These are phyloP conservation scores for Nicator chloris DNA, from an alignment of 2,113 vertebrate species.

Conservation along the genomic window DNA sequence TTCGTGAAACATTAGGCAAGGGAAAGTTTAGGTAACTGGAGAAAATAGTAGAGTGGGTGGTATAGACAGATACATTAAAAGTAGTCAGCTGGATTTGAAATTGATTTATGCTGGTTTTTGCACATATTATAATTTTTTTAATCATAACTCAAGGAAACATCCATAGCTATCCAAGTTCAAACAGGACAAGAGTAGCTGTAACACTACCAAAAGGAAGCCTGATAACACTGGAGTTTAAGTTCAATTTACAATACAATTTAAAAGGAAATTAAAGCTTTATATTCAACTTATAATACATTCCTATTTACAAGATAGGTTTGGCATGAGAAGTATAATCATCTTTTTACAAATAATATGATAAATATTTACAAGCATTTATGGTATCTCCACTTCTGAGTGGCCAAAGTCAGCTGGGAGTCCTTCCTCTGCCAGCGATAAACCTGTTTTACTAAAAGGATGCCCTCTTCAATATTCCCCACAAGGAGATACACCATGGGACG, in stretches of 20 bases:
- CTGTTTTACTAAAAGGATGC: constrained; percentile 68
- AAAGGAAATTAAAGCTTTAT: constrained; percentile 19
- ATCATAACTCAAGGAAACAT: not conserved
- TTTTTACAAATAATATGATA: constrained; percentile 9
- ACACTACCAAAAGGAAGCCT: not conserved
- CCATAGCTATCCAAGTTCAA: not conserved
- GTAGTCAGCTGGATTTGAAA: not conserved
- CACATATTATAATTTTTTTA: not conserved
- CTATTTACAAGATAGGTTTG: constrained; percentile 56
- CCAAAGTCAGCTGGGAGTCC: constrained; percentile 75
- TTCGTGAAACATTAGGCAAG: not conserved
- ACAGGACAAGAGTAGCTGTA: not conserved
- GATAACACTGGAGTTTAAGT: not conserved
- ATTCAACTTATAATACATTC: constrained; percentile 47
- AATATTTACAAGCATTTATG: constrained; percentile 78
- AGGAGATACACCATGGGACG: constrained; percentile 80
- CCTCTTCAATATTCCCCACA: constrained; percentile 74
- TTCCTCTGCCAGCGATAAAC: constrained; percentile 85
- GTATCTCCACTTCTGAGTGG: constrained; percentile 84
- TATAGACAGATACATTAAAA: not conserved
- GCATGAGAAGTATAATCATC: not conserved
- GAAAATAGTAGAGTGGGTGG: not conserved
- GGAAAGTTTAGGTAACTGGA: not conserved
- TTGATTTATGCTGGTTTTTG: not conserved
- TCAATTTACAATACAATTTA: not conserved